These are phyloP conservation scores for Drosophila paulistorum DNA, from an alignment of 1,140 invertebrate genomes.

Conservation along the genomic window DNA sequence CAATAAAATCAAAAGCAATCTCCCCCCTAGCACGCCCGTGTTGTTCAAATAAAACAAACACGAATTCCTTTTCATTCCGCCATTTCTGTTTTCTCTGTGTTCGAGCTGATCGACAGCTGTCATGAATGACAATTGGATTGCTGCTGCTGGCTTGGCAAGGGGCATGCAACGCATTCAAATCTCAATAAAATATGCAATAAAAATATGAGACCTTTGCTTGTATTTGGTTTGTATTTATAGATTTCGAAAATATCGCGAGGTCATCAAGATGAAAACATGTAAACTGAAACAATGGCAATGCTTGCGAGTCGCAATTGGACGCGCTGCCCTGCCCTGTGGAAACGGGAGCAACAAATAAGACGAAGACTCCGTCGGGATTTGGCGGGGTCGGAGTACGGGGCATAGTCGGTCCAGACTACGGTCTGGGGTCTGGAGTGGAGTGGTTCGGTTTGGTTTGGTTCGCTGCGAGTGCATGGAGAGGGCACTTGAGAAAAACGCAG, in stretches of 20 bases:
- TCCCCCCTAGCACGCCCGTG: conserved; percentile 13
- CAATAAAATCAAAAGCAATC: conserved; percentile 61
- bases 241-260: conserved; percentile 54
- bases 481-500: conserved; percentile 66
- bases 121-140: conserved; percentile 79
- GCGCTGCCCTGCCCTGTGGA: conserved; percentile 10
- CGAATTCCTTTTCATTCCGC: conserved; percentile 59
- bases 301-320: conserved; percentile 41
- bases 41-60: conserved; percentile 48
- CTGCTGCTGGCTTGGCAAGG: conserved; percentile 16
- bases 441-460: conserved; percentile 41
- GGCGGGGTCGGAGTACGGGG: conserved; percentile 19
- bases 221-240: conserved; percentile 61
- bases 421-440: conserved; percentile 33
- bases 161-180: conserved; percentile 39
- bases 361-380: background rate
- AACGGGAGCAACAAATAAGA: conserved; percentile 6
- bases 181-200: conserved; percentile 75
- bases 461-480: conserved; percentile 24
- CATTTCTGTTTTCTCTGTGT: conserved; percentile 51
- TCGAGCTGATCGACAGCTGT: conserved; percentile 72
- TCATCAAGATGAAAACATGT: conserved; percentile 75
- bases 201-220: conserved; percentile 69
- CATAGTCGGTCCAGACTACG: background rate
- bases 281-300: conserved; percentile 76